Percentiles rank a stretch among this genome's conserved stretches.
Evolutionary conservation across 2,888 invertebrate species (phyloP).

Genomic region (Adelognathus sp.): DNA sequence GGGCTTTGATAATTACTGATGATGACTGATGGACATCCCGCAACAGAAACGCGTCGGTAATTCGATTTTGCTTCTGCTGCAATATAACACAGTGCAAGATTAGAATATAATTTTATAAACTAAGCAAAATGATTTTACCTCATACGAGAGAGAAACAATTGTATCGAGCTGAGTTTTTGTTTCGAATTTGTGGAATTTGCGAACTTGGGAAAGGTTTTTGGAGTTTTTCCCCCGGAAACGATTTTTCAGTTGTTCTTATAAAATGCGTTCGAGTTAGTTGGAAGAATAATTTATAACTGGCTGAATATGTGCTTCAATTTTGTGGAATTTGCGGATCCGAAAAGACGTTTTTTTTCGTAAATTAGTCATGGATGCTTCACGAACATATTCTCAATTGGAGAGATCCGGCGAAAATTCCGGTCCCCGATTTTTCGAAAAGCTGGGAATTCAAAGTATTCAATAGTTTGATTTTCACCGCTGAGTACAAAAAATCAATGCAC

Average conservation of each 20-base stretch:
- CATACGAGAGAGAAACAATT: background rate
- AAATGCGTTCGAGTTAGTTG: background rate
- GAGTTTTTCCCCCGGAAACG: background rate
- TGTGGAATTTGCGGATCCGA: too few relatives aligned
- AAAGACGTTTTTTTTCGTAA: too few relatives aligned
- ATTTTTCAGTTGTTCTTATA: background rate
- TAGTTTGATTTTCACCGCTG: too few relatives aligned
- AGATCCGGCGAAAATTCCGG: too few relatives aligned
- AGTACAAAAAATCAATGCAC: too few relatives aligned
- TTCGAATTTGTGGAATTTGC: background rate
- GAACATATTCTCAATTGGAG: too few relatives aligned
- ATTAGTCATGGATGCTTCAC: too few relatives aligned
- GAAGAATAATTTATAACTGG: too few relatives aligned
- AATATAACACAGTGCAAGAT: background rate
- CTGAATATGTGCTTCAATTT: too few relatives aligned
- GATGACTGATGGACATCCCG: constrained; percentile 1
- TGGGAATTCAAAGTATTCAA: too few relatives aligned
- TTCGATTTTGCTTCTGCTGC: background rate
- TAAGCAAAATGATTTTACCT: background rate
- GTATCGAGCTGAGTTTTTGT: background rate
- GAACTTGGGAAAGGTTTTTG: too few relatives aligned
- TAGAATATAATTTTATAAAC: background rate
- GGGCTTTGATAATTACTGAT: constrained; percentile 31
- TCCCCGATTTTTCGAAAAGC: too few relatives aligned
- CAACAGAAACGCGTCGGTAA: background rate